Evolutionary conservation across 2,797 vertebrate species (phyloP), one percentile per base, ranked within the genome.

Genomic region (Enteromius mattozi): DNA sequence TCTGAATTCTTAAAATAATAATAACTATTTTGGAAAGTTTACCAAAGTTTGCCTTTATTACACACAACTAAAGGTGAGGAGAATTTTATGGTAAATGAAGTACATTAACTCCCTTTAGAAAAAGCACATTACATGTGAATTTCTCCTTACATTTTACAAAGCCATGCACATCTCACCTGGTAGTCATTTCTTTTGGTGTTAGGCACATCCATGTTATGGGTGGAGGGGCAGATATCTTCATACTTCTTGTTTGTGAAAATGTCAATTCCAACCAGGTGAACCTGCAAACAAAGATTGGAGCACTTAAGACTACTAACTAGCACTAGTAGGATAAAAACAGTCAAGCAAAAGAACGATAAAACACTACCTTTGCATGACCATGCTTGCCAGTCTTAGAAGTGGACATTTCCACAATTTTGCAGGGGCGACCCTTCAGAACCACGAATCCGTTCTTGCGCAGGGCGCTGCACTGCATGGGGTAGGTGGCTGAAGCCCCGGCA

Each of bases 161-260:
- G 19, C 33, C 37, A 61, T 17, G n/a, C 72, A 59, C 12, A 4
- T 19, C 91, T 94, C 91, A 99, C 98, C 94, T 99, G 97, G 92
- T 97, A 99, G 89, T 99, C 98, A 91, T 94, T 94, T 94, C 98
- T 97, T 93, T 99, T 99, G 92, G 98, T 98, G 94, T 97, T 95
- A 83, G 98, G 98, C 84, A 99, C 98, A 91, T 99, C 98, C 97
- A 99, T 99, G 94, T 99, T 99, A 93, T 99, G 98, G 94, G 98
- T 99, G 72, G 98, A 99, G 85, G 98, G 98, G 79, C 98, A 99
- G 94, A 99, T 98, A 93, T 99, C 98, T 96, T 99, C 98, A 81
- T 98, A 97, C 91, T 99, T 99, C 95, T 99, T 99, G 89, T 97
- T 97, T 87, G 96, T 97, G 94, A 99, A 99, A 92, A 99, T 99